Base-by-base conservation (phyloP, 2,888 invertebrate genomes). In the Sisyra nigra region DNA sequence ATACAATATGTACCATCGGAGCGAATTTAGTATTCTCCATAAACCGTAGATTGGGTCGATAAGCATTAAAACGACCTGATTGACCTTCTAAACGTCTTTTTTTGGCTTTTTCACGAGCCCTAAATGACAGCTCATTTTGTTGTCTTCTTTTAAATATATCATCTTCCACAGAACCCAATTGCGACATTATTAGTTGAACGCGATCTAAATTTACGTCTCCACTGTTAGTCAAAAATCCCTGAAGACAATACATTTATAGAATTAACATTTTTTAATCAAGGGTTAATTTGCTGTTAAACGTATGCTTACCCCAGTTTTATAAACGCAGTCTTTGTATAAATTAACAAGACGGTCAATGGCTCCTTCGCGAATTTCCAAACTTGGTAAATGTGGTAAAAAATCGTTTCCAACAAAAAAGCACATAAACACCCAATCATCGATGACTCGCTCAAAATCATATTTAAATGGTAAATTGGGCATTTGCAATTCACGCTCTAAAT, bases 371-470 rank as follows among this genome's bases (percentile, higher is more conserved):
- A 99, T 98, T 71, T 98, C 97, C 52, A 98, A 66, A 41, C 94
- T 94, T 3, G 98, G 98, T 50, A 98, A 69, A 69, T 99, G 98
- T 0, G 98, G 98, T 53, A 98, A 63, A 60, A 98, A 98, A 66
- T 98, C 98, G 58, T 98, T 98, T 39, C 98, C 98, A 41, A 97
- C 96, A 64, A 98, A 98, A 68, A 99, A 98, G 59, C 98, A 98
- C 92, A 98, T 94, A 56, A 80, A 80, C 4, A 83, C 97, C 97
- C 97, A 99, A 65, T 99, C 98, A 58, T 98, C 98, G 11, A 99
- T 61, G 0, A 82, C 92, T 44, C 97, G 67, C 55, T 98, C 98
- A 60, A 98, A 88, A 58, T 93, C 89, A 61, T 91, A 97, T 40
- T 74, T 68, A 62, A 98, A 97, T 3, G 96, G 93, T 32, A 97